Evolutionary conservation across 2,888 invertebrate genomes (phyloP).

Genomic region (Hirtodrosophila histrioides): DNA sequence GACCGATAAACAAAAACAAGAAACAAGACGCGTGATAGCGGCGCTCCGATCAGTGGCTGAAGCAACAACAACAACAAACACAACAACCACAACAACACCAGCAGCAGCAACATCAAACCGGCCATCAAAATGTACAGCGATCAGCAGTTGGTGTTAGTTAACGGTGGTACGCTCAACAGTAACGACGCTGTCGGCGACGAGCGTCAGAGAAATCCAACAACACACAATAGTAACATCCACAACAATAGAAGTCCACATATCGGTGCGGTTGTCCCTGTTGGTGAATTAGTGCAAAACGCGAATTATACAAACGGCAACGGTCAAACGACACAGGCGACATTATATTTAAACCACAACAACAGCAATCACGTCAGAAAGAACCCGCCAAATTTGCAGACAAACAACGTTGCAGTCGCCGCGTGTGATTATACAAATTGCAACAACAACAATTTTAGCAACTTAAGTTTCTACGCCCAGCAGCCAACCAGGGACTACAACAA

Average conservation of each 20-base stretch:
- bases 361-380: conserved; percentile 47
- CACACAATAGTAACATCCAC: conserved; percentile 43
- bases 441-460: conserved; percentile 67
- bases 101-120: conserved; percentile 44
- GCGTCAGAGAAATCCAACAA: conserved; percentile 49
- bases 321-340: conserved; percentile 68
- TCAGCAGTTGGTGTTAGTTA: conserved; percentile 76
- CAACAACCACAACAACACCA: conserved; percentile 33
- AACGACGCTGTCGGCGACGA: conserved; percentile 61
- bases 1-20: conserved; percentile 51
- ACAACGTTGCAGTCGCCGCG: conserved; percentile 55
- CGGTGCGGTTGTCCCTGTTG: conserved; percentile 38
- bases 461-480: conserved; percentile 70
- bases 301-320: conserved; percentile 71
- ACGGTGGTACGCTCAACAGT: conserved; percentile 83
- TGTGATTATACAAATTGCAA: conserved; percentile 74
- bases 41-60: conserved; percentile 47
- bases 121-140: conserved; percentile 68
- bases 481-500: conserved; percentile 40
- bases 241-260: conserved; percentile 50
- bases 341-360: conserved; percentile 65
- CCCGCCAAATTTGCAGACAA: conserved; percentile 56
- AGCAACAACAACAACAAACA: conserved; percentile 28
- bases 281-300: conserved; percentile 70
- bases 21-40: conserved; percentile 51